Conservation (phyloP, 2,888 invertebrate genomes). For the Caenorhabditis macrosperma region DNA sequence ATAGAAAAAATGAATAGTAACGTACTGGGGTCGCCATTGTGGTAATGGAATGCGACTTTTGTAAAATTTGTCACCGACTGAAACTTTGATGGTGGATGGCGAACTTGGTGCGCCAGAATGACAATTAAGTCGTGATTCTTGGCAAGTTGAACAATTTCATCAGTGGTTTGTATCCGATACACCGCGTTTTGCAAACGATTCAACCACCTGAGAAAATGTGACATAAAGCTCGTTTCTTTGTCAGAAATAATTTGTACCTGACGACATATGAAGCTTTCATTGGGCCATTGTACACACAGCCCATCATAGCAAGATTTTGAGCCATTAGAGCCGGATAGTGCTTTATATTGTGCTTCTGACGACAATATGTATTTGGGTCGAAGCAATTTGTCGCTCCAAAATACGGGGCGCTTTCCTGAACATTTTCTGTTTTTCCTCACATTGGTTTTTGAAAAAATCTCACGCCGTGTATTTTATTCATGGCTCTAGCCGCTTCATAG, state of each 20-base stretch:
- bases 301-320: not conserved
- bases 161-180: conserved; percentile 16
- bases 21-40: conserved; percentile 57
- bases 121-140: conserved; percentile 35
- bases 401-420: conserved; percentile 31
- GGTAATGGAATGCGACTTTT: conserved; percentile 17
- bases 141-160: conserved; percentile 22
- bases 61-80: conserved; percentile 43
- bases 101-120: conserved; percentile 12
- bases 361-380: conserved; percentile 16
- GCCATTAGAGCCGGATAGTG: conserved; percentile 51
- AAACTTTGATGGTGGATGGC: not conserved
- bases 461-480: conserved; percentile 35
- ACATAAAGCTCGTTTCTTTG: not conserved
- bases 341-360: conserved; percentile 38
- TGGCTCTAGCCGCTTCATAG: conserved; percentile 9
- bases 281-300: conserved; percentile 55
- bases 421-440: not conserved
- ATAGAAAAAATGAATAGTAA: not conserved
- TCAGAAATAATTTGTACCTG: conserved; percentile 2
- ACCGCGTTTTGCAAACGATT: conserved; percentile 45
- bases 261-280: conserved; percentile 20
- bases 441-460: not conserved
- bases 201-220: conserved; percentile 49
- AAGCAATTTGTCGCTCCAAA: conserved; percentile 57